Evolutionary conservation across 2,888 invertebrate genomes (phyloP).

Genomic region (Oscheius onirici): DNA sequence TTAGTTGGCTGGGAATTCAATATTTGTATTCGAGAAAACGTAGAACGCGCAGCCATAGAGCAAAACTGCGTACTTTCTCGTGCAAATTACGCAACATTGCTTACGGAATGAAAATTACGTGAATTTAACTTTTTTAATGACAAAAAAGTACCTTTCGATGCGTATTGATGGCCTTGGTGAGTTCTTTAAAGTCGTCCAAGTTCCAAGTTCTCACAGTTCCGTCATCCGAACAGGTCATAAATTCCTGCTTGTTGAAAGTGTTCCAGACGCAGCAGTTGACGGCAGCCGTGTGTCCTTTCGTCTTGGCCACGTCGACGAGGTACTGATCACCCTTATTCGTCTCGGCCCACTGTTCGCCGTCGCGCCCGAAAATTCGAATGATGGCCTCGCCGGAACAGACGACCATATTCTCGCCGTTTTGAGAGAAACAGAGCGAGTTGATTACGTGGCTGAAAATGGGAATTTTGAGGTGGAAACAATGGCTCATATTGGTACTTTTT

Average conservation of each 20-base stretch:
- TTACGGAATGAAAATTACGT: too few relatives aligned
- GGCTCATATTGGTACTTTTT: too few relatives aligned
- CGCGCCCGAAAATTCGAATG: constrained; percentile 76
- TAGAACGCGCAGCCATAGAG: too few relatives aligned
- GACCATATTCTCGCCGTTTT: constrained; percentile 90
- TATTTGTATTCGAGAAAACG: too few relatives aligned
- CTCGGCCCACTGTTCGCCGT: constrained; percentile 68
- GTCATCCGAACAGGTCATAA: constrained; percentile 92
- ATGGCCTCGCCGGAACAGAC: constrained; percentile 87
- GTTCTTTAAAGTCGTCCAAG: constrained; percentile 78
- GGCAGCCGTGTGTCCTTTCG: constrained; percentile 92
- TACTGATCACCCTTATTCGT: constrained; percentile 81
- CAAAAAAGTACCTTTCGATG: constrained; percentile 54
- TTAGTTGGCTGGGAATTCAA: too few relatives aligned
- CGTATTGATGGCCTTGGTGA: constrained; percentile 68
- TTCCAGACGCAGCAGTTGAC: constrained; percentile 92
- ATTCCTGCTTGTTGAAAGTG: constrained; percentile 88
- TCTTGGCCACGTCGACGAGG: constrained; percentile 89
- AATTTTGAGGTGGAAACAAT: too few relatives aligned
- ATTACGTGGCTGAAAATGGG: constrained; percentile 81
- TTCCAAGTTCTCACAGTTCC: constrained; percentile 91
- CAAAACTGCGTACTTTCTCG: too few relatives aligned
- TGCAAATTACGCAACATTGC: too few relatives aligned
- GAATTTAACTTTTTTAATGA: too few relatives aligned
- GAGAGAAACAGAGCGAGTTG: constrained; percentile 87